A percentile compares a stretch with the other conserved stretches of the same genome.
phyloP scores from a whole-genome alignment of 1,140 invertebrate genomes.

The Drosophila mayri region DNA sequence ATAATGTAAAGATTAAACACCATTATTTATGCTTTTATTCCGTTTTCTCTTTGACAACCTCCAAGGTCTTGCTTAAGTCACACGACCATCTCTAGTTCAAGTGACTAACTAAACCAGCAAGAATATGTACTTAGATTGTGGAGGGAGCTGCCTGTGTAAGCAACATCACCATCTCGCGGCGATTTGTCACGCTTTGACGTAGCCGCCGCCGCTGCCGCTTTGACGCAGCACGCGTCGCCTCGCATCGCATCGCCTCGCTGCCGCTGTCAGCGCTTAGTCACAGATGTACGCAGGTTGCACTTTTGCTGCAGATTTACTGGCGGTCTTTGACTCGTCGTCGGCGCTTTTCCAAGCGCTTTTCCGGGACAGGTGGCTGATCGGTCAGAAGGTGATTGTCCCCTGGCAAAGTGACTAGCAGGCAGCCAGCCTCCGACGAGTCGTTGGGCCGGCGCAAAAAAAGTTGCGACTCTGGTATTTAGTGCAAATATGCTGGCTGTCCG shows the following conservation, averaged over 20 bases:
- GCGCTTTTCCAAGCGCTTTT: slow-evolving; percentile 31
- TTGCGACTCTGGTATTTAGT: slow-evolving; percentile 61
- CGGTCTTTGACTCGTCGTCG: slow-evolving; percentile 65
- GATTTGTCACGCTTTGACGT: slow-evolving; percentile 78
- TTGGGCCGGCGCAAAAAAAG: slow-evolving; percentile 42
- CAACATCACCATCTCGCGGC: slow-evolving; percentile 40
- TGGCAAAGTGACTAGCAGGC: slow-evolving; percentile 30
- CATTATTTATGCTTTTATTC: too few relatives aligned
- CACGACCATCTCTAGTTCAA: slow-evolving; percentile 14
- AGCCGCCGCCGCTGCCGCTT: slow-evolving; percentile 12
- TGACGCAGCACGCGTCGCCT: slow-evolving; percentile 47
- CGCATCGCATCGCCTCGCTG: slow-evolving; percentile 5
- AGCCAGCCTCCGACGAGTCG: slow-evolving; percentile 4
- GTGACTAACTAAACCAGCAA: slow-evolving; percentile 40
- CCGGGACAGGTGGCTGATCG: slow-evolving; percentile 46
- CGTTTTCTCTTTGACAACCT: too few relatives aligned
- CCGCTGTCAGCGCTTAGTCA: slow-evolving; percentile 47
- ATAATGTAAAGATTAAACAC: too few relatives aligned
- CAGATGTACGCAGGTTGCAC: slow-evolving; percentile 18
- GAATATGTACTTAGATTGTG: not conserved
- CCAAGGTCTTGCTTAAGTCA: not conserved
- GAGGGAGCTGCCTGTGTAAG: not conserved
- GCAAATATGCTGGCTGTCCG: slow-evolving; percentile 38
- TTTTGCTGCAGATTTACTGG: slow-evolving; percentile 24
- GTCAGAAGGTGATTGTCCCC: slow-evolving; percentile 66